Conservation (phyloP, 2,113 vertebrate species). For the Peucedramus taeniatus region DNA sequence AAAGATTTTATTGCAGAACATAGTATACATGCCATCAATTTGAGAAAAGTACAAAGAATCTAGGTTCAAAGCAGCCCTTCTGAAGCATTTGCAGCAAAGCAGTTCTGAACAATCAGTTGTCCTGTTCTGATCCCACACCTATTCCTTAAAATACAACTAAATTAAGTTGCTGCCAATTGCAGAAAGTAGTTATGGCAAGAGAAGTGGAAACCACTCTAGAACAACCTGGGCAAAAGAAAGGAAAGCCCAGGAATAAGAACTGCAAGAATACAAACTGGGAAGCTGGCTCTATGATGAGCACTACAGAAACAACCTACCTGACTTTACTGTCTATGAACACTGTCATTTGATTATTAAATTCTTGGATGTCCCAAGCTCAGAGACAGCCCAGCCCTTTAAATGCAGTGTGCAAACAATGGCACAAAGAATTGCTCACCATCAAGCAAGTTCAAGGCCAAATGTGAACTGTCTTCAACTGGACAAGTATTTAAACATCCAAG, state of each 20-base stretch:
- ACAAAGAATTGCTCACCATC: not conserved
- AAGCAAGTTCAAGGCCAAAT: not conserved
- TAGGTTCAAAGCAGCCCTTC: not conserved
- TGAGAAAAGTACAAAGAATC: not conserved
- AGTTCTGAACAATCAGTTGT: not conserved
- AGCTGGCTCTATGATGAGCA: not conserved
- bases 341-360: not conserved
- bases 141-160: not conserved
- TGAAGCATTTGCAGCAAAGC: not conserved
- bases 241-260: not conserved
- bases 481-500: slow-evolving; percentile 15
- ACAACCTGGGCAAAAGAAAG: not conserved
- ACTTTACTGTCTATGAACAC: not conserved
- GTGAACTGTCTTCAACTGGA: not conserved
- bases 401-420: not conserved
- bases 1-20: not conserved
- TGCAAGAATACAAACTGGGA: not conserved
- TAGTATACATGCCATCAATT: not conserved
- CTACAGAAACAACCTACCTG: not conserved
- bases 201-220: not conserved
- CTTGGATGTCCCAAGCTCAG: not conserved
- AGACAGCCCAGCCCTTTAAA: not conserved
- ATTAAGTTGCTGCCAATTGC: not conserved
- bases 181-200: not conserved
- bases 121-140: not conserved